These are phyloP conservation scores for Microtus ochrogaster DNA, from an alignment of 2,113 vertebrate genomes.

Conservation along the genomic window DNA sequence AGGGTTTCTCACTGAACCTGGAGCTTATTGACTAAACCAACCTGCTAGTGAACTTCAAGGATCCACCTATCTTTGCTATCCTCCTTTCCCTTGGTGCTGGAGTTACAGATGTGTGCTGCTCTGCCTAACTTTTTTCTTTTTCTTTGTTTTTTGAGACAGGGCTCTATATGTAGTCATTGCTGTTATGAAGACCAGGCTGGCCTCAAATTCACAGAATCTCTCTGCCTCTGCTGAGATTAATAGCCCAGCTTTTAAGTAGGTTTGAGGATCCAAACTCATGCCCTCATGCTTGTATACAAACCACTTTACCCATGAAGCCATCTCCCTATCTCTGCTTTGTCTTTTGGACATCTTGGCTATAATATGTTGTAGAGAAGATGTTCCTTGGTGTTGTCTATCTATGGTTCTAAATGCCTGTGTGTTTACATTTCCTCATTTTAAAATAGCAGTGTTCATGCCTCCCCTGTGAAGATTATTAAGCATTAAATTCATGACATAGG, in stretches of 20 bases:
- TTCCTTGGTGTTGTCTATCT: background rate
- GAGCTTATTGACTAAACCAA: background rate
- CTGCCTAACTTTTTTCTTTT: background rate
- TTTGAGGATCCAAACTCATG: background rate
- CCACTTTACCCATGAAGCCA: background rate
- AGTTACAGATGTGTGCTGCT: background rate
- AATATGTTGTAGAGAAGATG: background rate
- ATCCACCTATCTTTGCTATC: background rate
- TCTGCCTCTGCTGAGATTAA: background rate
- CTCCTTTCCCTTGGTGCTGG: background rate
- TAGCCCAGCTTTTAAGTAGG: too few species aligned
- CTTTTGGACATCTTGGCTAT: background rate
- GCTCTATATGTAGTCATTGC: background rate
- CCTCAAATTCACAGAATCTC: background rate
- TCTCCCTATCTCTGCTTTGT: background rate
- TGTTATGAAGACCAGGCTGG: background rate
- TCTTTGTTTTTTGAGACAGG: background rate
- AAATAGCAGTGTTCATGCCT: background rate
- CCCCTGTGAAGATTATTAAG: constrained; percentile 14
- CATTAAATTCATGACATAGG: background rate
- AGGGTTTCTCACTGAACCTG: background rate
- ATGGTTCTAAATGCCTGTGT: background rate
- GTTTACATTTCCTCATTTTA: constrained; percentile 38
- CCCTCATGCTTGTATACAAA: background rate
- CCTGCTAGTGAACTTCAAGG: too few species aligned